Percentiles rank a stretch among this genome's conserved stretches.
These are phyloP conservation scores for Nasonia vitripennis DNA, from an alignment of 1,140 invertebrate species.

Conservation along the genomic window DNA sequence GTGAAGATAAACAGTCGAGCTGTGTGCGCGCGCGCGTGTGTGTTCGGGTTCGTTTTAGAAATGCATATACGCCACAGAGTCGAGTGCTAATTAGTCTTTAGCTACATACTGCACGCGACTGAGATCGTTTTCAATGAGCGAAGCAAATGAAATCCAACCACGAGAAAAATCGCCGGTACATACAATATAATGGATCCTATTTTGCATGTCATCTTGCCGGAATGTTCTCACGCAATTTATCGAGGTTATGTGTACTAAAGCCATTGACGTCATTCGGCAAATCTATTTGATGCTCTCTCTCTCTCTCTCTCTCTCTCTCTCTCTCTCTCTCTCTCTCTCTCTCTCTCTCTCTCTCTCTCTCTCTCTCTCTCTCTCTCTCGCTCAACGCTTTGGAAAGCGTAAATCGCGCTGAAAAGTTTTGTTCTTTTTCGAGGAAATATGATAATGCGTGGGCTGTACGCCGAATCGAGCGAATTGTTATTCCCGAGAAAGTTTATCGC, in stretches of 20 bases:
- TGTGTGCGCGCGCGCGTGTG: neutral
- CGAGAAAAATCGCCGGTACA: neutral
- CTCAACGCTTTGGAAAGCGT: neutral
- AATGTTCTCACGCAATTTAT: neutral
- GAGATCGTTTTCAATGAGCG: neutral
- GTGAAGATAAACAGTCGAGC: neutral
- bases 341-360: neutral
- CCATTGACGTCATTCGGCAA: neutral
- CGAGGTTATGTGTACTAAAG: neutral
- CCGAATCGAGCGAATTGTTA: neutral
- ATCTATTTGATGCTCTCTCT: neutral
- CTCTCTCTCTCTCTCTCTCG: neutral
- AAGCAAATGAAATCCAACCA: neutral
- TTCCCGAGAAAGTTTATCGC: neutral
- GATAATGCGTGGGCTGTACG: neutral
- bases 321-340: neutral
- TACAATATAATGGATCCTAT: neutral
- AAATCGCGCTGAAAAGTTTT: neutral
- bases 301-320: neutral
- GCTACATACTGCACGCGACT: neutral
- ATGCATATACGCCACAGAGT: neutral
- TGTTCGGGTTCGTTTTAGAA: neutral
- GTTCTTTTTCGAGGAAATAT: neutral
- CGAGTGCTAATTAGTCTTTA: neutral
- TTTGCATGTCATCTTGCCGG: neutral